These are phyloP conservation scores for Drosophila micromelanica DNA, from an alignment of 1,140 invertebrate species.

Conservation along the genomic window DNA sequence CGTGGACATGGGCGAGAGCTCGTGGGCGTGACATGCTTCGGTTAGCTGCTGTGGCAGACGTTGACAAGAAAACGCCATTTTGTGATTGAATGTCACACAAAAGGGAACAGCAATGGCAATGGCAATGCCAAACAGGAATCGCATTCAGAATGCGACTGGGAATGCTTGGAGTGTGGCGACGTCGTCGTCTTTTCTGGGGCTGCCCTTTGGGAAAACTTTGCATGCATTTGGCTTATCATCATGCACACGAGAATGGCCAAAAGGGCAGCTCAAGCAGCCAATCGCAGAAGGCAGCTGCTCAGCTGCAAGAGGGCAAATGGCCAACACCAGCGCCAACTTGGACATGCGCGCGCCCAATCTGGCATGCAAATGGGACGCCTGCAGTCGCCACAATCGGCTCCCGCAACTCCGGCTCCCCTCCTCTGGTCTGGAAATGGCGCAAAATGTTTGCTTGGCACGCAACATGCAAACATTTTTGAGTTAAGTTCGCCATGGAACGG, in stretches of 20 bases:
- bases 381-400: slow-evolving; percentile 5
- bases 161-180: slow-evolving; percentile 18
- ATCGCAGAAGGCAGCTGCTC: slow-evolving; percentile 60
- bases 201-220: slow-evolving; percentile 40
- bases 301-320: slow-evolving; percentile 60
- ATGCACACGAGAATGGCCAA: slow-evolving; percentile 75
- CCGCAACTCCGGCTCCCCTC: background rate
- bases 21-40: slow-evolving; percentile 64
- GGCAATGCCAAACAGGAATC: background rate
- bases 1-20: slow-evolving; percentile 28
- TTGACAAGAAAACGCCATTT: slow-evolving; percentile 84
- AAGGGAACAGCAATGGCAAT: slow-evolving; percentile 23
- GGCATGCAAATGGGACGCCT: slow-evolving; percentile 70
- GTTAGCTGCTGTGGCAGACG: slow-evolving; percentile 65
- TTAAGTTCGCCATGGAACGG: slow-evolving; percentile 57
- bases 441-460: slow-evolving; percentile 79
- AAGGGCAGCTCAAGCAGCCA: slow-evolving; percentile 76
- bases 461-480: slow-evolving; percentile 82
- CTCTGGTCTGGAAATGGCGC: slow-evolving; percentile 35
- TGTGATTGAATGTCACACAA: slow-evolving; percentile 83
- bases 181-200: slow-evolving; percentile 36
- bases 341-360: slow-evolving; percentile 80
- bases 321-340: slow-evolving; percentile 65
- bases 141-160: slow-evolving; percentile 6
- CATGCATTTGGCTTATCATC: slow-evolving; percentile 78